Evolutionary conservation across 2,888 invertebrate species (phyloP).

Genomic region (Zygothrica quintamaculata): DNA sequence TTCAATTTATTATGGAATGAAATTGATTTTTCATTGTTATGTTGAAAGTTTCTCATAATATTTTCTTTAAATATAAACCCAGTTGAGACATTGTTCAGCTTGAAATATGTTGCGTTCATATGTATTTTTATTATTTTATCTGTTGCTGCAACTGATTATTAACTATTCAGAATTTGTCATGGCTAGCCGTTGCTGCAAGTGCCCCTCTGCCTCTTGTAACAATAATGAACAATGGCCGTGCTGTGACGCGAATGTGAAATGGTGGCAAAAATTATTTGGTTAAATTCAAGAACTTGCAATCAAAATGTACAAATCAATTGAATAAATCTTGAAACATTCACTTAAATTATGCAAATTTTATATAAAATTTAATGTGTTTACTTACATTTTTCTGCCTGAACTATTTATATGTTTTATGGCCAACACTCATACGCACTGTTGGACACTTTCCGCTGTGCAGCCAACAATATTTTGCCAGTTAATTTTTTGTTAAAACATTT

Average conservation of each 20-base stretch:
- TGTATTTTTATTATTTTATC: not conserved
- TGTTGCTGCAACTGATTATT: not conserved
- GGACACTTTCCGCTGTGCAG: no score
- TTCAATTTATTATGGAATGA: not conserved
- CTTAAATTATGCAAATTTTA: no score
- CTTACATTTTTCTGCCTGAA: no score
- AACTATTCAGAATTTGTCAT: not conserved
- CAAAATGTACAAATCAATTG: no score
- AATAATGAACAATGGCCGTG: conserved; percentile 24
- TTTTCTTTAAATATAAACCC: not conserved
- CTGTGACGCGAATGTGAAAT: conserved; percentile 15
- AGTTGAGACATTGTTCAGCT: not conserved
- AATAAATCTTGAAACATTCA: no score
- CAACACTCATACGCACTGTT: no score
- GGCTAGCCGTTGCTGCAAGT: conserved; percentile 10
- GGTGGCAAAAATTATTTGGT: conserved; percentile 17
- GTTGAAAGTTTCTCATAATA: conserved; percentile 4
- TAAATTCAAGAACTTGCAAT: no score
- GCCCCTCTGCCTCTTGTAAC: conserved; percentile 19
- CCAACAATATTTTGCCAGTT: no score
- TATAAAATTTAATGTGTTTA: no score
- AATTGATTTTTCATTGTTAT: conserved; percentile 28
- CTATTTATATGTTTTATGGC: no score
- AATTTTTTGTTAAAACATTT: not conserved
- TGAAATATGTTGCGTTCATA: not conserved